Conservation (phyloP, 2,113 vertebrate species). For the Sturnira hondurensis region DNA sequence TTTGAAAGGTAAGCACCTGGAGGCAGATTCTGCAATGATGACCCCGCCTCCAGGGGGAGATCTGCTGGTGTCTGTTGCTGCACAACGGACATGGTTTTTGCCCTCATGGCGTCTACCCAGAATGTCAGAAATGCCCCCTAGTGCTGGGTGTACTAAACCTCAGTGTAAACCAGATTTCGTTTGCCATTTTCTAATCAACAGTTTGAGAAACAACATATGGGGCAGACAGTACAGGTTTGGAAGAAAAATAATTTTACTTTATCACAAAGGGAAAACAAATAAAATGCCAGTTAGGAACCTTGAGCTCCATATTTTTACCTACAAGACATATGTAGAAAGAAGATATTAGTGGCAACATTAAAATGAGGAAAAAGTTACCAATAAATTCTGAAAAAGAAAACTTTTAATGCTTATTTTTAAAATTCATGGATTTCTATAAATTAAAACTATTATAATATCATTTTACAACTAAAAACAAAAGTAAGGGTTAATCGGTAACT, state of each 20-base stretch:
- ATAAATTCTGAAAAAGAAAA: background rate
- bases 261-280: background rate
- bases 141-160: background rate
- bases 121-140: rapidly evolving
- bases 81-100: rapidly evolving
- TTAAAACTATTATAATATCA: background rate
- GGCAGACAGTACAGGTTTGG: background rate
- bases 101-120: rapidly evolving
- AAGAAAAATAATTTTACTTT: background rate
- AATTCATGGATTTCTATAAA: background rate
- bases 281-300: background rate
- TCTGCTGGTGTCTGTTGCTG: rapidly evolving
- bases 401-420: background rate
- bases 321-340: too few relatives aligned
- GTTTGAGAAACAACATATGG: background rate
- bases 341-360: background rate
- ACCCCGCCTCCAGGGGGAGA: too few relatives aligned
- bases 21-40: background rate
- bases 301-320: background rate
- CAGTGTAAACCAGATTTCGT: background rate
- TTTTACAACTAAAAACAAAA: background rate
- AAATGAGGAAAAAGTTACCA: rapidly evolving
- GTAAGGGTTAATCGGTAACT: background rate
- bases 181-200: background rate
- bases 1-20: background rate